These are phyloP conservation scores for Lycodopsis pacificus DNA, from an alignment of 2,797 vertebrate genomes.

Conservation along the genomic window DNA sequence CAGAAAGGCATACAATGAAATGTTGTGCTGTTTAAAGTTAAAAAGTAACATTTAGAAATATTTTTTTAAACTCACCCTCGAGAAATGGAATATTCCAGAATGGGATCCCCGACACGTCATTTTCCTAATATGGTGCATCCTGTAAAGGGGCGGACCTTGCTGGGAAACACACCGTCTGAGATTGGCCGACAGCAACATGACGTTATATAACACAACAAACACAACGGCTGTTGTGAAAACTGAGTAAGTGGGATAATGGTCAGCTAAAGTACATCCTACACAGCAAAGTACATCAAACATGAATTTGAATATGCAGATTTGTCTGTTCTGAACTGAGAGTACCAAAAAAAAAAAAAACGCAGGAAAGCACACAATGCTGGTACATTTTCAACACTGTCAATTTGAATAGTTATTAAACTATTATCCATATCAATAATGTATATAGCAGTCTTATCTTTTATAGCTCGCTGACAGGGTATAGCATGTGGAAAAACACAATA, in stretches of 20 bases:
- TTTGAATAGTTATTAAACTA: not conserved
- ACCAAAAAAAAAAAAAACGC: not conserved
- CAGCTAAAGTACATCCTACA: conserved; percentile 46
- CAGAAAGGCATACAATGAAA: fast-evolving
- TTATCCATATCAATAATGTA: not conserved
- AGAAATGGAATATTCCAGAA: conserved; percentile 79
- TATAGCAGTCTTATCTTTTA: not conserved
- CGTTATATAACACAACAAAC: conserved; percentile 81
- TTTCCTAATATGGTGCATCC: conserved; percentile 98
- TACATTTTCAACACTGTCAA: not conserved
- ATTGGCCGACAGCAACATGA: conserved; percentile 65
- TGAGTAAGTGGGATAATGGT: conserved; percentile 53
- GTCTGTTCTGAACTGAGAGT: conserved; percentile 7
- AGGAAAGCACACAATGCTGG: not conserved
- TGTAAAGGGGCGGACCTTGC: conserved; percentile 85
- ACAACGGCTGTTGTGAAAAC: conserved; percentile 68
- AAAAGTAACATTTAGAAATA: not conserved
- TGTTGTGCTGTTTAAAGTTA: fast-evolving
- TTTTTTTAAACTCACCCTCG: conserved; percentile 14
- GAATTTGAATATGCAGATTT: conserved; percentile 8
- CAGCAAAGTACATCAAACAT: conserved; percentile 36
- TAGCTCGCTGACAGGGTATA: not conserved
- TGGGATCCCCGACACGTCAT: conserved; percentile 95
- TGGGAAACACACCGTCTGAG: conserved; percentile 77
- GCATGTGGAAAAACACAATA: not conserved